phyloP scores from a whole-genome alignment of 2,888 invertebrate species.

The Vannuccia rotundouncinata region DNA sequence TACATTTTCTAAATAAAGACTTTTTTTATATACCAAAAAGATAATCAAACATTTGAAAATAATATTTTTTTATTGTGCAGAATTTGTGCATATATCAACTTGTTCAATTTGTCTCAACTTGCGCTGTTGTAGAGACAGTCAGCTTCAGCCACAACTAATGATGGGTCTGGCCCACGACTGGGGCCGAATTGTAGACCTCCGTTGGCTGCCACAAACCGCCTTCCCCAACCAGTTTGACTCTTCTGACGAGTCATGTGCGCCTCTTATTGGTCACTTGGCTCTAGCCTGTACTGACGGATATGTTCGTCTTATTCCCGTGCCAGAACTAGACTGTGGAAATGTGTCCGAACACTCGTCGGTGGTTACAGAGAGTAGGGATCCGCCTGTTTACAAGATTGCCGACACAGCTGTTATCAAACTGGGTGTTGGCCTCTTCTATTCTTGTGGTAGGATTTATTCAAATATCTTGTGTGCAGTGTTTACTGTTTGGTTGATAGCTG shows the following conservation, averaged over 20 bases:
- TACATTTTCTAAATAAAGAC: background rate
- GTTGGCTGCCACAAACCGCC: slow-evolving; percentile 1
- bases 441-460: background rate
- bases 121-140: too few species aligned
- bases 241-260: background rate
- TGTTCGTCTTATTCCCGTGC: background rate
- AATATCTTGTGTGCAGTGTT: too few species aligned
- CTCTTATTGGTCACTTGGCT: background rate
- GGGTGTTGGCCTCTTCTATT: background rate
- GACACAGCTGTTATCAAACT: background rate
- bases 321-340: background rate
- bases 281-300: background rate
- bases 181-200: background rate
- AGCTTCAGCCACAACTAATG: background rate
- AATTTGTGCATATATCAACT: too few species aligned
- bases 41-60: background rate
- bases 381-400: background rate
- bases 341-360: background rate
- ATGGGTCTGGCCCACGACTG: slow-evolving; percentile 9
- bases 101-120: too few species aligned
- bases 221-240: too few species aligned
- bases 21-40: background rate
- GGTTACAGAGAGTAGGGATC: background rate
- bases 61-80: too few species aligned
- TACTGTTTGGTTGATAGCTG: too few species aligned